Percentiles rank a stretch among this genome's conserved stretches.
Conservation (phyloP, 2,797 vertebrate species). For the Girardinus metallicus region DNA sequence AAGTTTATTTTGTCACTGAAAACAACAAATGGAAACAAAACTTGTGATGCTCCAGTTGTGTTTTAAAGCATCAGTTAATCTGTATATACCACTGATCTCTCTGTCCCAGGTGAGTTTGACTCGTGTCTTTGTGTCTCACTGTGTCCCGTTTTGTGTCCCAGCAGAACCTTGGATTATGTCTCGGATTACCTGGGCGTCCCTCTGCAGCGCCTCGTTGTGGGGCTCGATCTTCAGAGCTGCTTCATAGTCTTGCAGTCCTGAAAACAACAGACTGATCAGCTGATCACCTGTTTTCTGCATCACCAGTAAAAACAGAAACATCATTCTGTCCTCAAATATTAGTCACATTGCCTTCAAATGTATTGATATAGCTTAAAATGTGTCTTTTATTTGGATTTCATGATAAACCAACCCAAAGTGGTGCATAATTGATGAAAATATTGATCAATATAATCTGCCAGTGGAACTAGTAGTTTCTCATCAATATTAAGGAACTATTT, state of each 20-base stretch:
- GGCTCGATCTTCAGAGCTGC: constrained; percentile 89
- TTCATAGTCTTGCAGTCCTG: constrained; percentile 93
- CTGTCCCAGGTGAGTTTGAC: background rate
- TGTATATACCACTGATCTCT: background rate
- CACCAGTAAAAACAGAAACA: background rate
- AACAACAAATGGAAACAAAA: background rate
- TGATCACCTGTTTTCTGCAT: background rate
- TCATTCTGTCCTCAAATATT: background rate
- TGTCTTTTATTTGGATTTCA: background rate
- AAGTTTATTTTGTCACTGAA: background rate
- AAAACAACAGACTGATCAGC: constrained; percentile 39
- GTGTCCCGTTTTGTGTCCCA: background rate
- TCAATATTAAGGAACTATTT: too few species aligned
- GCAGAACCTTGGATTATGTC: constrained; percentile 83
- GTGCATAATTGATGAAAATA: background rate
- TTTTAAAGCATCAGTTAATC: background rate
- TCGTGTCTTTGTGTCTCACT: background rate
- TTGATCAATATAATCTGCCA: too few species aligned
- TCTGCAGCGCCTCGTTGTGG: constrained; percentile 78
- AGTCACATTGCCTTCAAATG: background rate
- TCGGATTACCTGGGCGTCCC: constrained; percentile 87
- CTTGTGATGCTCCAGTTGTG: background rate
- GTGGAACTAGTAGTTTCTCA: too few species aligned
- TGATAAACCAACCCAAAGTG: background rate
- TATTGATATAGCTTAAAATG: background rate